phyloP scores from a whole-genome alignment of 2,113 vertebrate genomes.

The Alces alces region DNA sequence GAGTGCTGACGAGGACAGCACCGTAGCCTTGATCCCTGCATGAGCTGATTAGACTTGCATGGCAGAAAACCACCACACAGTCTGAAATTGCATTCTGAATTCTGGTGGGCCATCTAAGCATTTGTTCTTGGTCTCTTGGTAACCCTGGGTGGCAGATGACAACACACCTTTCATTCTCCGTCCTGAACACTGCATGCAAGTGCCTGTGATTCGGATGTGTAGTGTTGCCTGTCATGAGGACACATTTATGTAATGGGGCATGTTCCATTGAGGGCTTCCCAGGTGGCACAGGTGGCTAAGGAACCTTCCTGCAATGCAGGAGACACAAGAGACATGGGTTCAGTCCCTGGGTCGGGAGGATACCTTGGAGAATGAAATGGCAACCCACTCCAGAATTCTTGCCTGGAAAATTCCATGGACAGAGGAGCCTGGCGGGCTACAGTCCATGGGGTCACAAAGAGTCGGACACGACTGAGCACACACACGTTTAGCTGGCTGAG shows the following conservation, averaged over 20 bases:
- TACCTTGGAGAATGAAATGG: not conserved
- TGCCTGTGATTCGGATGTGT: rapidly evolving
- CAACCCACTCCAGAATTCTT: not conserved
- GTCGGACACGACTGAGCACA: not conserved
- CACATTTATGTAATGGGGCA: not conserved
- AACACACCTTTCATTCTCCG: not conserved
- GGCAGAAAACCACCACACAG: not conserved
- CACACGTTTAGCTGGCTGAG: not conserved
- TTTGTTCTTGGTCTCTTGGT: not conserved
- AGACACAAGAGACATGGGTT: not conserved
- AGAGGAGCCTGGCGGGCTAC: not conserved
- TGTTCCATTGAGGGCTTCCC: not conserved
- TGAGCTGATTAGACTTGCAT: not conserved
- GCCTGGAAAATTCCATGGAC: not conserved
- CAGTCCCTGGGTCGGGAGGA: not conserved
- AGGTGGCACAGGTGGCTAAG: not conserved
- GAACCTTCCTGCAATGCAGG: not conserved
- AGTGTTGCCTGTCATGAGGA: not conserved
- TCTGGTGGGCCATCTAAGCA: not conserved
- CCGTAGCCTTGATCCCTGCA: not conserved
- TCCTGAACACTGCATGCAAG: not conserved
- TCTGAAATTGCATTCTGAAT: slow-evolving; percentile 1
- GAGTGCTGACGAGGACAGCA: not conserved
- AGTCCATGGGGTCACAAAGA: not conserved
- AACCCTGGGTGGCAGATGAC: not conserved